Conservation (phyloP, 2,113 vertebrate species). For the Lucifuga dentata region DNA sequence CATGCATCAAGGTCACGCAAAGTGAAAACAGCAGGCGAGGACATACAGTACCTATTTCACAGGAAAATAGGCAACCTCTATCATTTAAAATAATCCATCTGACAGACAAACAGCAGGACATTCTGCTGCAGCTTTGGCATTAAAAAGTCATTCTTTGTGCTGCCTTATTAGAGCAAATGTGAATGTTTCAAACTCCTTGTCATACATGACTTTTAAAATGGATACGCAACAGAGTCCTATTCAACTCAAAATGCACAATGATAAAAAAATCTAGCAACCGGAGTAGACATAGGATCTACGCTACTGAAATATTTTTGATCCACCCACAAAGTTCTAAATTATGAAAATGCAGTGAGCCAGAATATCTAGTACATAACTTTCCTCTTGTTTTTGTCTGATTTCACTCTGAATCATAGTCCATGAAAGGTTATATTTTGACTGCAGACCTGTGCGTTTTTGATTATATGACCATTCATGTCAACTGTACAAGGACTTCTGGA, state of each 20-base stretch:
- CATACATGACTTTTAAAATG: slow-evolving; percentile 48
- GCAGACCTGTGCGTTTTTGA: slow-evolving; percentile 53
- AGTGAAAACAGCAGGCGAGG: slow-evolving; percentile 4
- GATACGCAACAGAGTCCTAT: slow-evolving; percentile 42
- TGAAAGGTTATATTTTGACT: slow-evolving; percentile 59
- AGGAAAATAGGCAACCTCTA: slow-evolving; percentile 4
- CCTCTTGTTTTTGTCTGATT: slow-evolving; percentile 27
- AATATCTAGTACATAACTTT: slow-evolving; percentile 35
- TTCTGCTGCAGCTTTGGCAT: slow-evolving; percentile 6
- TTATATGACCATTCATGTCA: slow-evolving; percentile 50
- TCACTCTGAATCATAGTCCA: slow-evolving; percentile 51
- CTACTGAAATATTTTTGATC: slow-evolving; percentile 32
- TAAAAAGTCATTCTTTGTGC: slow-evolving; percentile 11
- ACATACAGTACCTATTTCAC: slow-evolving; percentile 9
- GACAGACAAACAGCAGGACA: neutral
- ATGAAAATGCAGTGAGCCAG: slow-evolving; percentile 14
- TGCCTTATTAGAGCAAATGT: slow-evolving; percentile 43
- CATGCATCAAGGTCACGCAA: slow-evolving; percentile 12
- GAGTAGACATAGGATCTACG: slow-evolving; percentile 32
- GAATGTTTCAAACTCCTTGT: slow-evolving; percentile 42
- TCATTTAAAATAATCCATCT: slow-evolving; percentile 21
- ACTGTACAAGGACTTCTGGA: slow-evolving; percentile 32
- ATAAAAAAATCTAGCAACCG: slow-evolving; percentile 29
- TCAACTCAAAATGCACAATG: slow-evolving; percentile 44
- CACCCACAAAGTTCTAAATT: slow-evolving; percentile 25